Conservation (phyloP, 2,113 vertebrate genomes). For the Brevimyrus niger region DNA sequence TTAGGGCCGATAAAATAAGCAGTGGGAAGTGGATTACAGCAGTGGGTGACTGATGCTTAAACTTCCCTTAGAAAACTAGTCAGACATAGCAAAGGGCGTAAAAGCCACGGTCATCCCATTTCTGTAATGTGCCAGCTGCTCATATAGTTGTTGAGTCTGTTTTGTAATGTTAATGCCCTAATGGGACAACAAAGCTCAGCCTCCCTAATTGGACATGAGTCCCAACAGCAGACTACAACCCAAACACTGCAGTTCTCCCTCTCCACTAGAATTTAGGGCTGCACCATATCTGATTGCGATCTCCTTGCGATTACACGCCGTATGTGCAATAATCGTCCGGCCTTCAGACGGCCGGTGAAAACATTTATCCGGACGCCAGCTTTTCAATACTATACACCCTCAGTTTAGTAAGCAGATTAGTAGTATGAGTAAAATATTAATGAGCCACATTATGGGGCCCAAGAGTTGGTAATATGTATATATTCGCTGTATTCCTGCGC, state of each 20-base stretch:
- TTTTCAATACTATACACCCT: neutral
- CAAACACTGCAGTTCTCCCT: neutral
- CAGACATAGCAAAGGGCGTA: neutral
- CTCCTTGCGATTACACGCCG: neutral
- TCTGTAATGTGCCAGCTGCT: neutral
- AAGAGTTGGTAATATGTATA: neutral
- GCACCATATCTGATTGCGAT: neutral
- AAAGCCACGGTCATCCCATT: neutral
- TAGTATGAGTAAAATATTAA: neutral
- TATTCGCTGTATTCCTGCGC: neutral
- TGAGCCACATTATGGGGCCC: neutral
- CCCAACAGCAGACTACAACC: neutral
- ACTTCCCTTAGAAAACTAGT: neutral
- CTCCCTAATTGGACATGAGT: neutral
- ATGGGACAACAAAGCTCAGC: neutral
- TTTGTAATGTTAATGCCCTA: neutral
- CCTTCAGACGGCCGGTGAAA: neutral
- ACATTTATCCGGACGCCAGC: neutral
- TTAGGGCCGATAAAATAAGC: neutral
- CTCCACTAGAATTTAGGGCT: neutral
- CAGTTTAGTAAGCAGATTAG: neutral
- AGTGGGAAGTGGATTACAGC: neutral
- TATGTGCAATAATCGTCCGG: neutral
- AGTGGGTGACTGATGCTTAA: neutral
- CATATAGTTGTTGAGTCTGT: neutral